These are phyloP conservation scores for Microcebus lehilahytsara DNA, from an alignment of 2,113 vertebrate genomes.

Conservation along the genomic window DNA sequence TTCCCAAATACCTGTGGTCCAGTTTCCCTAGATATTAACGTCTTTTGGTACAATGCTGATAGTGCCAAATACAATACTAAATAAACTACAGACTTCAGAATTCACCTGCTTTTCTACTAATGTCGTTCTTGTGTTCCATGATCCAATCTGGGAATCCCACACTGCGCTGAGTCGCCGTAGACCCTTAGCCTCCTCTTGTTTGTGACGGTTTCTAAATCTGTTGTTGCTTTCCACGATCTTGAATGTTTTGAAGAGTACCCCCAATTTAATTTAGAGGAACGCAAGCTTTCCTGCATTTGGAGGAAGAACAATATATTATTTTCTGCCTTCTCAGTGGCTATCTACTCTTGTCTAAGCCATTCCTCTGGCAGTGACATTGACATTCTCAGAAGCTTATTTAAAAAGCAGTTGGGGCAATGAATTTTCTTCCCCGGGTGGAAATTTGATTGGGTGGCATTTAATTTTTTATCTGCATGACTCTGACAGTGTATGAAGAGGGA, in stretches of 20 bases:
- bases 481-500: neutral
- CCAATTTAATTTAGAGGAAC: neutral
- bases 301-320: neutral
- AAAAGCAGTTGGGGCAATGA: neutral
- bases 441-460: neutral
- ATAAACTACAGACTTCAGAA: neutral
- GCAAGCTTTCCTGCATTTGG: neutral
- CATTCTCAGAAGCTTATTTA: neutral
- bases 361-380: neutral
- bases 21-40: neutral
- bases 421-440: neutral
- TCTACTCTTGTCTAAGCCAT: neutral
- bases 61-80: too few relatives aligned
- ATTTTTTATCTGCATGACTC: neutral
- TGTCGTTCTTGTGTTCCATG: neutral
- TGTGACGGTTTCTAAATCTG: neutral
- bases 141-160: too few relatives aligned
- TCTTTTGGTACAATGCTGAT: neutral
- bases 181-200: neutral
- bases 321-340: neutral
- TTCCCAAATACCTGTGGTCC: too few relatives aligned
- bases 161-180: neutral
- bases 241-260: neutral
- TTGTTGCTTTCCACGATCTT: neutral
- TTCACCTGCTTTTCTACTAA: neutral